A percentile compares a stretch with the other conserved stretches of the same genome.
These are phyloP conservation scores for Disparrhopalites patrizii DNA, from an alignment of 2,888 invertebrate genomes.

Conservation along the genomic window DNA sequence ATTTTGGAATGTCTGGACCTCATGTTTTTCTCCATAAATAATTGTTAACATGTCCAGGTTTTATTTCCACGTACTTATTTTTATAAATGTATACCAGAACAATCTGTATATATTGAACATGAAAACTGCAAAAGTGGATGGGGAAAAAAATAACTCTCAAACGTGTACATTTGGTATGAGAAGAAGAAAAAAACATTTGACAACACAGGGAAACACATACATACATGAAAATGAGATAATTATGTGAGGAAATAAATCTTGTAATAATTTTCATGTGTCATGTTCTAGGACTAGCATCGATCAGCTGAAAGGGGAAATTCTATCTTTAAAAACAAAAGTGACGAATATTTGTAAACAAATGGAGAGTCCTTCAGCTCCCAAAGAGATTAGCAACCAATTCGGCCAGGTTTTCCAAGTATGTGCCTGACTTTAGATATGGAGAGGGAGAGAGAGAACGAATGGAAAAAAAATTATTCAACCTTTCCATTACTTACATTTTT, in stretches of 20 bases:
- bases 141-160: too few relatives aligned
- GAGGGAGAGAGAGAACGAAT: not conserved
- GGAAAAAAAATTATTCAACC: not conserved
- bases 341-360: conserved; percentile 75
- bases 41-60: too few relatives aligned
- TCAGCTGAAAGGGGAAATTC: conserved; percentile 81
- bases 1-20: too few relatives aligned
- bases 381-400: conserved; percentile 83
- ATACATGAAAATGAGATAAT: not conserved
- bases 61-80: too few relatives aligned
- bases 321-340: conserved; percentile 72
- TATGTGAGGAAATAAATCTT: not conserved
- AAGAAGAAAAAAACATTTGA: too few relatives aligned
- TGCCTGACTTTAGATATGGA: too few relatives aligned
- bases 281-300: conserved; percentile 75
- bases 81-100: too few relatives aligned
- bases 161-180: too few relatives aligned
- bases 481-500: not conserved
- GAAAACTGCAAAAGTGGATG: too few relatives aligned
- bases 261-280: not conserved
- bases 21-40: too few relatives aligned
- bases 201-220: too few relatives aligned
- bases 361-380: conserved; percentile 67
- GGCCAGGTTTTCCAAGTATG: conserved; percentile 74
- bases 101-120: too few relatives aligned